phyloP scores from a whole-genome alignment of 2,797 vertebrate genomes.

The Pyrrhura leucotis region DNA sequence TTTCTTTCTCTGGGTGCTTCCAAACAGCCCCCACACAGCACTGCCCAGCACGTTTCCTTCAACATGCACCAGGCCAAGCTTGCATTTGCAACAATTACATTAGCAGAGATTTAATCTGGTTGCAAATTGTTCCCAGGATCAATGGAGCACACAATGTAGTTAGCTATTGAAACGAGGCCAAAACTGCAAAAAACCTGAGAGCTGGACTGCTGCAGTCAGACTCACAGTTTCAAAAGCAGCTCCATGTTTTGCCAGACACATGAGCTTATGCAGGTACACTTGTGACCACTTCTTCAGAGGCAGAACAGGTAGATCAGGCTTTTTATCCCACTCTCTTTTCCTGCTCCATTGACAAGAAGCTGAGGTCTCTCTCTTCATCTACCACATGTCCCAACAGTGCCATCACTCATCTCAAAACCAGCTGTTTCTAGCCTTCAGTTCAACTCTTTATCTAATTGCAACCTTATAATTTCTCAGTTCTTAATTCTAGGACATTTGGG shows the following conservation, averaged over 20 bases:
- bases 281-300: background rate
- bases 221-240: accelerated
- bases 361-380: background rate
- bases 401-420: background rate
- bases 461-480: background rate
- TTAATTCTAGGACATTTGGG: background rate
- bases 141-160: background rate
- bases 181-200: background rate
- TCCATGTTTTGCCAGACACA: accelerated
- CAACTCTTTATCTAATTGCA: background rate
- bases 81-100: background rate
- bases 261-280: background rate
- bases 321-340: background rate
- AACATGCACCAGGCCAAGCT: background rate
- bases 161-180: background rate
- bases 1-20: background rate
- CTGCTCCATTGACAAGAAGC: background rate
- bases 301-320: background rate
- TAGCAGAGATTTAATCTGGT: background rate
- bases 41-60: background rate
- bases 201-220: background rate
- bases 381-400: background rate
- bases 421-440: accelerated
- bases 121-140: background rate
- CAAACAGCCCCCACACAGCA: accelerated